Percentiles rank a stretch among this genome's conserved stretches.
phyloP scores from a whole-genome alignment of 2,113 vertebrate species.

The Lota lota region DNA sequence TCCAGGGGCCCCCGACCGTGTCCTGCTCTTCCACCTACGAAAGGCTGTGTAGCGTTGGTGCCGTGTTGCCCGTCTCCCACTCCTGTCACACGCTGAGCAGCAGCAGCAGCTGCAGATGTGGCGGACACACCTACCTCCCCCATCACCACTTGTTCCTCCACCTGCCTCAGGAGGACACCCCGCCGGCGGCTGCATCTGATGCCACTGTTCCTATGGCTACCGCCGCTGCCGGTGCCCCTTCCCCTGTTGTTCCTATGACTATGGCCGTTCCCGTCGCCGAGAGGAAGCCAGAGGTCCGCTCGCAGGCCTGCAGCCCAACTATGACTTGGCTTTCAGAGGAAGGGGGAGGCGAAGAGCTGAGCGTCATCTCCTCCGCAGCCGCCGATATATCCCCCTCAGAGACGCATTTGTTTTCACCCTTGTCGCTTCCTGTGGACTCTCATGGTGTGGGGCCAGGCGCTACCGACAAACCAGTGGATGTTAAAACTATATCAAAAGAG shows the following conservation, averaged over 20 bases:
- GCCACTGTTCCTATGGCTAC: slow-evolving; percentile 20
- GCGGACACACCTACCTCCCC: slow-evolving; percentile 68
- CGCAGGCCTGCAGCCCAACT: slow-evolving; percentile 82
- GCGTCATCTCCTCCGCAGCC: slow-evolving; percentile 57
- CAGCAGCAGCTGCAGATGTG: slow-evolving; percentile 64
- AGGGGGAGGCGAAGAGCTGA: slow-evolving; percentile 59
- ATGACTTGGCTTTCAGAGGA: slow-evolving; percentile 78
- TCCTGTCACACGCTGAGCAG: slow-evolving; percentile 67
- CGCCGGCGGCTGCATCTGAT: slow-evolving; percentile 56
- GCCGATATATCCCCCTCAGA: slow-evolving; percentile 32
- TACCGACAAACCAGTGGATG: slow-evolving; percentile 17
- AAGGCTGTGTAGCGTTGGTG: slow-evolving; percentile 71
- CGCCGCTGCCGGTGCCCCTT: slow-evolving; percentile 26
- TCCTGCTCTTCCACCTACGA: slow-evolving; percentile 80
- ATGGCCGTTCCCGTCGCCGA: slow-evolving; percentile 66
- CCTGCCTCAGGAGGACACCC: slow-evolving; percentile 84
- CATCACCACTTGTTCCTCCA: slow-evolving; percentile 77
- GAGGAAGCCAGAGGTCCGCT: slow-evolving; percentile 84
- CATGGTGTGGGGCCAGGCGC: slow-evolving; percentile 27
- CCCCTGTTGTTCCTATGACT: not conserved
- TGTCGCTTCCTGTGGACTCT: slow-evolving; percentile 41
- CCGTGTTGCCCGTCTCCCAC: slow-evolving; percentile 59
- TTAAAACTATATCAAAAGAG: slow-evolving; percentile 3
- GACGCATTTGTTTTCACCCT: slow-evolving; percentile 16
- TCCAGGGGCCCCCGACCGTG: slow-evolving; percentile 46